Conservation (phyloP, 2,113 vertebrate genomes). For the Aix galericulata region DNA sequence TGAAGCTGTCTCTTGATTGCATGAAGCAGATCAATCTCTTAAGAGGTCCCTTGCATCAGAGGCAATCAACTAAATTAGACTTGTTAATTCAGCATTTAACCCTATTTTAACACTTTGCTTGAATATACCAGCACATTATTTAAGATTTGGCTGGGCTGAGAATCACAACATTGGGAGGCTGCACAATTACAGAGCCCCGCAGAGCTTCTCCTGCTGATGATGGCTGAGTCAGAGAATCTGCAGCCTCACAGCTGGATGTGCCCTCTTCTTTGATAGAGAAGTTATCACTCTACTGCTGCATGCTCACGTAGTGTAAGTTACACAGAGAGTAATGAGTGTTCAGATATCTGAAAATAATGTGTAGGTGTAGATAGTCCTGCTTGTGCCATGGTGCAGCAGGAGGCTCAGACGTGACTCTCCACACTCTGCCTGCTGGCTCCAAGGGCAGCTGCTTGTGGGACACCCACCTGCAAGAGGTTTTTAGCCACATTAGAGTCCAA, state of each 20-base stretch:
- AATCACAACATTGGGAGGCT: neutral
- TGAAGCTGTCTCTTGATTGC: neutral
- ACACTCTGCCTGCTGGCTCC: neutral
- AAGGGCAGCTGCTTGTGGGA: neutral
- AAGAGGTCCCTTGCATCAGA: neutral
- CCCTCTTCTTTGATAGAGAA: neutral
- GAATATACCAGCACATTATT: neutral
- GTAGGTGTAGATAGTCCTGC: accelerated
- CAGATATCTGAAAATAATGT: neutral
- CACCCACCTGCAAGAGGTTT: neutral
- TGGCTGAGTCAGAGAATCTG: neutral
- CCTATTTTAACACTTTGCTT: neutral
- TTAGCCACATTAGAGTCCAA: neutral
- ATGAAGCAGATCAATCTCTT: neutral
- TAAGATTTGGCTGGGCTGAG: neutral
- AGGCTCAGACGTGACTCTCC: neutral
- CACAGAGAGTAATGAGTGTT: neutral
- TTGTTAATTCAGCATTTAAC: neutral
- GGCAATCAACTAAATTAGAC: neutral
- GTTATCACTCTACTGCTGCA: neutral
- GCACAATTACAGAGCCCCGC: neutral
- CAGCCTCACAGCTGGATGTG: accelerated
- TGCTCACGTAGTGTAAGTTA: neutral
- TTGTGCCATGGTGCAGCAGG: neutral
- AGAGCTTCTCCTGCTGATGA: neutral